Base-by-base conservation (phyloP, 2,888 invertebrate species). In the Coremacera marginata region DNA sequence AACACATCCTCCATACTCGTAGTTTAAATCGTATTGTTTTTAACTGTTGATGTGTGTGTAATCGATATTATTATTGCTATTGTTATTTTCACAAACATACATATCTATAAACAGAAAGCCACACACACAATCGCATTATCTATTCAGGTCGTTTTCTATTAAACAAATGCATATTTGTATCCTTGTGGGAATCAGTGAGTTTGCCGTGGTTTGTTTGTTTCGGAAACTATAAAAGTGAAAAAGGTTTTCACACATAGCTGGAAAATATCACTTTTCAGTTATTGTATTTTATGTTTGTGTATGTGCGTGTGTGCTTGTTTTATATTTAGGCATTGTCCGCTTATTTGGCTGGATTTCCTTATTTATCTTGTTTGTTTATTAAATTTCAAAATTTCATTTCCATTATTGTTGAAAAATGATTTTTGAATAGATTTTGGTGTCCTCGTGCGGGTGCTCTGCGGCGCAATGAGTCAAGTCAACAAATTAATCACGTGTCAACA, bases 201-300 rank as follows among this genome's bases (percentile, higher is more conserved):
- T 14, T 27, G 11, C 5, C 72, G 62, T 3, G 1, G 49, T 31
- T 44, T 34, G 8, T 72, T 62, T 67, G 31, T 55, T 49, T 44
- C 22, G 37, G 31, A 70, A 76, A 77, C 73, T 79, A 75, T 78
- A 55, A 75, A 79, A 77, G 67, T 76, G 73, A 67, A 79, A 78
- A 79, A 78, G 76, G 77, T 75, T 79, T 80, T 81, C 79, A 79
- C 81, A 81, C 80, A 57, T 16, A 60, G 2, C 68, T 25, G 49
- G 31, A 72, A 72, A 25, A 62, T 72, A 72, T 72, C 72, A 72
- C 60, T 72, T 72, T 72, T 25, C 60, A 72, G 44, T 67, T 27
- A 49, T 25, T 51, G 49, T 11, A 27, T 5, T 51, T 51, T 27
- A 14, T 8, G 9, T 2, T 14, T 5, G 25, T 9, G 22, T 25